Percentiles rank a stretch among this genome's conserved stretches.
Conservation (phyloP, 2,888 invertebrate genomes). For the Eurytoma adleriae region DNA sequence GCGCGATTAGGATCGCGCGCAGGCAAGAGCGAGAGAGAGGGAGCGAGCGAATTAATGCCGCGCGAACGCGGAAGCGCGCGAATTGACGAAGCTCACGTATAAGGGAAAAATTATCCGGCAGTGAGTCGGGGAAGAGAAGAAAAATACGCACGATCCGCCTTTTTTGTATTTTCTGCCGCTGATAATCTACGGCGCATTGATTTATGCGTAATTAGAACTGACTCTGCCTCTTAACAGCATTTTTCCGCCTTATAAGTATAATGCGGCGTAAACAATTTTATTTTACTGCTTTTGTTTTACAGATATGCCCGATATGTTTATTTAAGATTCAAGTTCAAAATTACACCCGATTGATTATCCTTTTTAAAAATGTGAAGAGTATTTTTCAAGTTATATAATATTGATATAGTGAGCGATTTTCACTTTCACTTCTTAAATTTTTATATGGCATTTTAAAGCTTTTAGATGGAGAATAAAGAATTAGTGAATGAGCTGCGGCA, state of each 20-base stretch:
- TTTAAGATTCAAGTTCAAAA: no score
- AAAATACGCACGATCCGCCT: conserved; percentile 26
- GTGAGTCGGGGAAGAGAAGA: conserved; percentile 33
- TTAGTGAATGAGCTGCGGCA: no score
- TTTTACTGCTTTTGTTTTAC: conserved; percentile 9
- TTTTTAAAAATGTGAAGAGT: neutral
- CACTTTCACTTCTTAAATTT: conserved; percentile 28
- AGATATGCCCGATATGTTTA: neutral
- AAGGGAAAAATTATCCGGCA: conserved; percentile 1
- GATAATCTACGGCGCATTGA: conserved; percentile 45
- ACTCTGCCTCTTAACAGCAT: conserved; percentile 19
- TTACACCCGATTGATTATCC: no score
- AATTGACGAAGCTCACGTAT: conserved; percentile 30
- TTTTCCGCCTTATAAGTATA: conserved; percentile 8
- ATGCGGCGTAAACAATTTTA: conserved; percentile 43
- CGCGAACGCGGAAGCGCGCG: conserved; percentile 50
- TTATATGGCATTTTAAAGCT: no score
- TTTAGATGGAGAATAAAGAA: no score
- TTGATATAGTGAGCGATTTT: conserved; percentile 30
- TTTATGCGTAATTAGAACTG: conserved; percentile 49
- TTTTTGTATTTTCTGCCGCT: neutral
- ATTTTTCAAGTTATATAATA: conserved; percentile 20
- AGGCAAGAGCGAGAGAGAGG: neutral
- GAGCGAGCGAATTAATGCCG: conserved; percentile 28
- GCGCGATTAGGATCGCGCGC: conserved; percentile 37